Evolutionary conservation across 2,888 invertebrate species (phyloP).

Genomic region (Herminia tarsipennalis): DNA sequence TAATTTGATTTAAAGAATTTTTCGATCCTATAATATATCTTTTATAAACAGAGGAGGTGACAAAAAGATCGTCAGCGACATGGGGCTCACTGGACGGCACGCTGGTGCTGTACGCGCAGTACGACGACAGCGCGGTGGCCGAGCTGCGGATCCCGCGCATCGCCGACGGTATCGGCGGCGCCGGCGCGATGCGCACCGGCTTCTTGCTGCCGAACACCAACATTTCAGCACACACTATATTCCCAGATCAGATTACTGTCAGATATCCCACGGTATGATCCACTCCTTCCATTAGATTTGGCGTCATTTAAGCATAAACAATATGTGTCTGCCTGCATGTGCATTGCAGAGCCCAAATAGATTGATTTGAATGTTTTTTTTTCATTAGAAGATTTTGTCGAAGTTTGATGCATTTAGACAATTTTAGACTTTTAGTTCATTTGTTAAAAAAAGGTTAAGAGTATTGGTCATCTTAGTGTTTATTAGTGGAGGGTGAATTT

Average conservation of each 20-base stretch:
- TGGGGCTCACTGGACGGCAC: slow-evolving; percentile 95
- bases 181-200: slow-evolving; percentile 85
- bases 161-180: slow-evolving; percentile 88
- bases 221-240: slow-evolving; percentile 86
- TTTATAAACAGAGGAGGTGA: slow-evolving; percentile 91
- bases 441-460: too few species aligned
- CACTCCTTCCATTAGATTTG: neutral
- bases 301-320: too few species aligned
- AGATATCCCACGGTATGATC: slow-evolving; percentile 92
- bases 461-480: too few species aligned
- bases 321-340: too few species aligned
- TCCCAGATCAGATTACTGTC: slow-evolving; percentile 92
- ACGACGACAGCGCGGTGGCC: slow-evolving; percentile 93
- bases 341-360: too few species aligned
- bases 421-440: too few species aligned
- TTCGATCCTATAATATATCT: too few species aligned
- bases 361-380: too few species aligned
- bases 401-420: too few species aligned
- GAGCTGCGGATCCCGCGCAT: slow-evolving; percentile 93
- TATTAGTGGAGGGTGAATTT: too few species aligned
- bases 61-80: slow-evolving; percentile 91
- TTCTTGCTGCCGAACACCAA: slow-evolving; percentile 71
- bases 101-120: slow-evolving; percentile 93
- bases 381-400: too few species aligned
- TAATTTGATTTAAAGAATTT: too few species aligned